Evolutionary conservation across 2,797 vertebrate genomes (phyloP).

Genomic region (Lutjanus campechanus): DNA sequence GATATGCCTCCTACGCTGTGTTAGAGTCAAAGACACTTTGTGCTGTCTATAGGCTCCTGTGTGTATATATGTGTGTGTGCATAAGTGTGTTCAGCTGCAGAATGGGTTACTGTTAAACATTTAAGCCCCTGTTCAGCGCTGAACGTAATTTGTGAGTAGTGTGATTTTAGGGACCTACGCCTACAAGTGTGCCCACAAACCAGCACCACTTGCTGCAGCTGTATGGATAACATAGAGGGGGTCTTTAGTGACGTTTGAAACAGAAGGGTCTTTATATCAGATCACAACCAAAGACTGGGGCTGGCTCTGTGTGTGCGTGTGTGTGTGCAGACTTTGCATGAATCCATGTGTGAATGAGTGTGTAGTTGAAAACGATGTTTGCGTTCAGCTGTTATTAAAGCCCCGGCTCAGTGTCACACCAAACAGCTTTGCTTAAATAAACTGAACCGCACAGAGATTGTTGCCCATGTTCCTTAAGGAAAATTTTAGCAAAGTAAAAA

Average conservation of each 20-base stretch:
- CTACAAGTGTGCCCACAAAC: conserved; percentile 32
- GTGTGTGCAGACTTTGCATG: background rate
- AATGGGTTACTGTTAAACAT: conserved; percentile 42
- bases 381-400: background rate
- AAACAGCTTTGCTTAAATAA: conserved; percentile 19
- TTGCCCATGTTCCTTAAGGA: background rate
- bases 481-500: conserved; percentile 11
- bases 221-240: conserved; percentile 47
- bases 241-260: conserved; percentile 49
- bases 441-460: background rate
- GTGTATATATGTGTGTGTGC: background rate
- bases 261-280: conserved; percentile 56
- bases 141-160: conserved; percentile 25
- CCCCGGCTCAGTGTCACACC: conserved; percentile 4
- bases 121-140: conserved; percentile 2
- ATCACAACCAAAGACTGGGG: conserved; percentile 22
- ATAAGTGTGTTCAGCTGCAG: conserved; percentile 23
- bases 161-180: conserved; percentile 32
- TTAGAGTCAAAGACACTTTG: conserved; percentile 29
- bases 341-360: background rate
- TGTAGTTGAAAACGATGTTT: conserved; percentile 19
- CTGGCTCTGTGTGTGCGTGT: background rate
- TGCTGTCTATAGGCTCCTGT: conserved; percentile 5
- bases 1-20: conserved; percentile 1
- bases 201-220: conserved; percentile 26